A percentile compares a stretch with the other conserved stretches of the same genome.
phyloP scores from a whole-genome alignment of 2,888 invertebrate genomes.

The Spodoptera littoralis region DNA sequence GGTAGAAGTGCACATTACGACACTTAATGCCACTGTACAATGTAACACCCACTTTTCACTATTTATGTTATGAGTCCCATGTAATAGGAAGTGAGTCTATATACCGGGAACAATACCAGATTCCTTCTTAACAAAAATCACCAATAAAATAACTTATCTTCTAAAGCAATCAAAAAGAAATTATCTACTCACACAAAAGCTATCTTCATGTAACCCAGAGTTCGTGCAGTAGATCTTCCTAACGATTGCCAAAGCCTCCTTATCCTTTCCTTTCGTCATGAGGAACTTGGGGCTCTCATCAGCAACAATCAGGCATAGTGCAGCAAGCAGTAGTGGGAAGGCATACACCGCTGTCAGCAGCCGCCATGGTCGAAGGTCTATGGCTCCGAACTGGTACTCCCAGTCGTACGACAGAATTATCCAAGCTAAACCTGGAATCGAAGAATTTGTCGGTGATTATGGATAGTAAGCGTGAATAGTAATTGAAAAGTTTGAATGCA shows the following conservation, averaged over 20 bases:
- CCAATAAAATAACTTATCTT: no score
- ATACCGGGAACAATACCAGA: no score
- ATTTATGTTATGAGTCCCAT: no score
- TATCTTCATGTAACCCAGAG: slow-evolving; percentile 66
- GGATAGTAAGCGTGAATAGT: not conserved
- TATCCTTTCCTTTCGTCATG: slow-evolving; percentile 89
- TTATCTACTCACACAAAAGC: slow-evolving; percentile 71
- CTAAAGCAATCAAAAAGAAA: no score
- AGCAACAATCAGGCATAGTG: slow-evolving; percentile 69
- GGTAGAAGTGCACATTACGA: no score
- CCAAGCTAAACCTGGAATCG: slow-evolving; percentile 90
- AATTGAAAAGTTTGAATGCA: no score
- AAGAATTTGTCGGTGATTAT: not conserved
- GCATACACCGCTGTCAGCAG: slow-evolving; percentile 91
- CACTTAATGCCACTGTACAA: no score
- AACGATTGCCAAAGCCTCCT: slow-evolving; percentile 87
- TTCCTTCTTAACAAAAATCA: no score
- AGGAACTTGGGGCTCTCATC: slow-evolving; percentile 95
- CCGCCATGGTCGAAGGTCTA: slow-evolving; percentile 92
- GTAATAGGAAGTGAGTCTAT: no score
- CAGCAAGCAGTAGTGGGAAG: slow-evolving; percentile 87
- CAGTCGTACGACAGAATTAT: slow-evolving; percentile 89
- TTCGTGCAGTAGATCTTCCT: slow-evolving; percentile 73
- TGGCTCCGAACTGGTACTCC: slow-evolving; percentile 67
- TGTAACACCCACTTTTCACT: no score